Conservation (phyloP, 1,140 invertebrate species). For the Temnothorax longispinosus region DNA sequence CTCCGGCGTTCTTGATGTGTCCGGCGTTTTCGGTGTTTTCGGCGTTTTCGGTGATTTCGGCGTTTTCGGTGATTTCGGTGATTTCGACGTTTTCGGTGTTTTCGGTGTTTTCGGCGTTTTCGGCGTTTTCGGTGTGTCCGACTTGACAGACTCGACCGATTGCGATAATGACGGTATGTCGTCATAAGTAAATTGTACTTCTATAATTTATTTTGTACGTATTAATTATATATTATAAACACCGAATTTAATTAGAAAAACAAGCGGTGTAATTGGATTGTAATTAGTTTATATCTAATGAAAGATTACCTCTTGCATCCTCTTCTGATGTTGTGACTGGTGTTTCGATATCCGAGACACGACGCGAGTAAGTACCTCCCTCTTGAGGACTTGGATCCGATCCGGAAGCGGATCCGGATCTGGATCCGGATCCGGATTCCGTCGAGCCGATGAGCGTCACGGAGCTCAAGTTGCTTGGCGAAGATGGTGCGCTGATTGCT, state of each 20-base stretch:
- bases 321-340: conserved; percentile 53
- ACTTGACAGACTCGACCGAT: conserved; percentile 66
- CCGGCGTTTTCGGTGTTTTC: neutral
- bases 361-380: conserved; percentile 66
- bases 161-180: conserved; percentile 49
- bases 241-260: neutral
- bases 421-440: conserved; percentile 83
- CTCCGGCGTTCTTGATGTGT: neutral
- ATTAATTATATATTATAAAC: neutral
- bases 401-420: conserved; percentile 79
- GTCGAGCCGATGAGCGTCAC: conserved; percentile 89
- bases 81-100: neutral
- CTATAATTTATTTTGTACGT: conserved; percentile 56
- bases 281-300: neutral
- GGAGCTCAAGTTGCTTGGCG: conserved; percentile 90
- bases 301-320: conserved; percentile 18
- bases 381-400: conserved; percentile 84
- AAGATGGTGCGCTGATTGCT: conserved; percentile 88
- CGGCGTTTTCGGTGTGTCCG: conserved; percentile 3
- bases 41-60: neutral
- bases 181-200: conserved; percentile 77
- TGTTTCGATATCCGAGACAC: conserved; percentile 80
- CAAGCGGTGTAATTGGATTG: neutral
- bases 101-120: neutral
- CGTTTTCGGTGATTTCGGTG: neutral